Evolutionary conservation across 2,797 vertebrate genomes (phyloP).

Genomic region (Enteromius fasciolatus): DNA sequence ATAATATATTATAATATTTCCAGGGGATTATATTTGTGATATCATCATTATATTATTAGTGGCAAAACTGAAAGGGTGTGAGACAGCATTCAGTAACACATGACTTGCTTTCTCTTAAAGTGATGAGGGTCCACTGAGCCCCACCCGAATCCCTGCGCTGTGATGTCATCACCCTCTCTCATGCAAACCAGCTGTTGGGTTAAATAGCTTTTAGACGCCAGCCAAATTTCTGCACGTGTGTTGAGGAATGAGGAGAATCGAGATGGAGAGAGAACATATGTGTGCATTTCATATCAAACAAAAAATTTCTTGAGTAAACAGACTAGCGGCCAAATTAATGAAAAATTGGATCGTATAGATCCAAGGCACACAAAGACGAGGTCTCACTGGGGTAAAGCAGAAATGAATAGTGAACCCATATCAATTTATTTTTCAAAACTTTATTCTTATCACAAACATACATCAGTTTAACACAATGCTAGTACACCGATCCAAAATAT

Average conservation of each 20-base stretch:
- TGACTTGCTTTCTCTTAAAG: slow-evolving; percentile 12
- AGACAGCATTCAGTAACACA: not conserved
- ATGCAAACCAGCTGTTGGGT: slow-evolving; percentile 75
- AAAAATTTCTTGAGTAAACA: slow-evolving; percentile 23
- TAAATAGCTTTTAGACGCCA: slow-evolving; percentile 61
- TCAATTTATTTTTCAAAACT: slow-evolving; percentile 63
- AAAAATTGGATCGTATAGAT: not conserved
- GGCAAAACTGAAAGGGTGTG: not conserved
- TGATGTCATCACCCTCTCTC: slow-evolving; percentile 75
- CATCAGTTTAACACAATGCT: slow-evolving; percentile 58
- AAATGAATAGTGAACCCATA: slow-evolving; percentile 38
- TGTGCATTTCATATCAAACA: slow-evolving; percentile 17
- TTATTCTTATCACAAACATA: slow-evolving; percentile 65
- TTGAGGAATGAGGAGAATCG: not conserved
- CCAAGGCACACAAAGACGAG: slow-evolving; percentile 8
- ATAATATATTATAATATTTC: not conserved
- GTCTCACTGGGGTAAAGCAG: not conserved
- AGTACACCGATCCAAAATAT: slow-evolving; percentile 60
- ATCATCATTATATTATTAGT: not conserved
- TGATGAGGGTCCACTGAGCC: slow-evolving; percentile 55
- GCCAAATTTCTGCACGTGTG: slow-evolving; percentile 46
- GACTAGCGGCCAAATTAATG: slow-evolving; percentile 9
- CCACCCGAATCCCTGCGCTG: slow-evolving; percentile 69
- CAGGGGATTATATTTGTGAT: slow-evolving; percentile 5
- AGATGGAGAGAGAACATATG: slow-evolving; percentile 15